Evolutionary conservation across 2,888 invertebrate genomes (phyloP).

Genomic region (Dasypogon diadema): DNA sequence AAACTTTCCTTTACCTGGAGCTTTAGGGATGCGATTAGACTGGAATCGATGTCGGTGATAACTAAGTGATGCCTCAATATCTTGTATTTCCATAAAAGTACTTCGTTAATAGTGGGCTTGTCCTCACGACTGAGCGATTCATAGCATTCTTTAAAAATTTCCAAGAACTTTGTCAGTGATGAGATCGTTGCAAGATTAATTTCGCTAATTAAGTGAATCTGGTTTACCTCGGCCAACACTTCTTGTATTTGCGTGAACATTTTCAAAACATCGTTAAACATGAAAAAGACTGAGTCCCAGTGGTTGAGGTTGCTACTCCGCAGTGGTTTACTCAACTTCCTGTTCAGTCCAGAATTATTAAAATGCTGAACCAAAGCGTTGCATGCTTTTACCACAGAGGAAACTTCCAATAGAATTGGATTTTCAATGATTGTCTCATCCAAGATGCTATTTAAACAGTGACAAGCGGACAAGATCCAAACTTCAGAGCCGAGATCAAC

Average conservation of each 20-base stretch:
- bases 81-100: slow-evolving; percentile 5
- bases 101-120: neutral
- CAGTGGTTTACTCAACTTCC: neutral
- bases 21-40: neutral
- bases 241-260: neutral
- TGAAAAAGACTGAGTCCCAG: neutral
- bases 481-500: neutral
- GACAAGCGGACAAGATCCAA: neutral
- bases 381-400: neutral
- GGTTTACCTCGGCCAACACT: neutral
- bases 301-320: neutral
- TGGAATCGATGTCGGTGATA: neutral
- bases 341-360: slow-evolving; percentile 6
- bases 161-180: neutral
- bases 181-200: neutral
- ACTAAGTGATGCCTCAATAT: neutral
- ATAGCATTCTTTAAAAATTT: neutral
- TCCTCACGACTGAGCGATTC: neutral
- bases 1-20: neutral
- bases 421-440: neutral
- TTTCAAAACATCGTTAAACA: neutral
- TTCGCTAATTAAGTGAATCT: neutral
- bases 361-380: neutral
- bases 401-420: neutral
- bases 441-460: neutral